These are phyloP conservation scores for Phrynocephalus forsythii DNA, from an alignment of 2,797 vertebrate genomes.

Conservation along the genomic window DNA sequence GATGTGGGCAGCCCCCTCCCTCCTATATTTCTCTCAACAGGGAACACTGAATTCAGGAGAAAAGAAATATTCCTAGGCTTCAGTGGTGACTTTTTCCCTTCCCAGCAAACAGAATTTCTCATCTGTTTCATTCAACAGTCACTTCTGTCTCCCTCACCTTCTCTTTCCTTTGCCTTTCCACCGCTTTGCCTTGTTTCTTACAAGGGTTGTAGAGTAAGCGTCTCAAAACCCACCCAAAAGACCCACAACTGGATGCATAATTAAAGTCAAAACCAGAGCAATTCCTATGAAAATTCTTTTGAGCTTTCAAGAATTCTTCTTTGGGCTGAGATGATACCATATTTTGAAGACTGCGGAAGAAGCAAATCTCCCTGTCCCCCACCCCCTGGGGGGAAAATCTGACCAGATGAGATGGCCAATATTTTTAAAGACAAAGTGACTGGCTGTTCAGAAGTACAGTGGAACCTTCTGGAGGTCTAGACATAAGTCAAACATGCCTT, in stretches of 20 bases:
- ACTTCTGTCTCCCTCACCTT: constrained; percentile 10
- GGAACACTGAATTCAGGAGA: constrained; percentile 46
- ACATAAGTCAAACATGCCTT: no score
- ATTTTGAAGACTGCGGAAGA: no score
- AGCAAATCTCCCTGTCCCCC: no score
- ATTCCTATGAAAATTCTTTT: neutral
- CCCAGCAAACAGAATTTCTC: constrained; percentile 35
- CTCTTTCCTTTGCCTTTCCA: neutral
- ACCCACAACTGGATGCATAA: neutral
- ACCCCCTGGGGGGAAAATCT: no score
- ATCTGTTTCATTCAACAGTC: constrained; percentile 17
- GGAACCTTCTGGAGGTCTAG: no score
- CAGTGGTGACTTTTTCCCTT: neutral
- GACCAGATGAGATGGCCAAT: no score
- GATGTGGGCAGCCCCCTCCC: constrained; percentile 60
- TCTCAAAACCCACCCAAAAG: neutral
- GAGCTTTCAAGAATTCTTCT: neutral
- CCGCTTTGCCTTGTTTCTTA: no score
- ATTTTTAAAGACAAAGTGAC: no score
- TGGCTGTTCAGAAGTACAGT: no score
- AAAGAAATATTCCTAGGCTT: constrained; percentile 50
- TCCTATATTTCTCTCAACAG: constrained; percentile 60
- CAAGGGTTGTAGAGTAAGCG: neutral
- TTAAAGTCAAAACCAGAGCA: neutral
- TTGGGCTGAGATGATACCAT: no score